Evolutionary conservation across 2,888 invertebrate genomes (phyloP).

Genomic region (Cactoblastis cactorum): DNA sequence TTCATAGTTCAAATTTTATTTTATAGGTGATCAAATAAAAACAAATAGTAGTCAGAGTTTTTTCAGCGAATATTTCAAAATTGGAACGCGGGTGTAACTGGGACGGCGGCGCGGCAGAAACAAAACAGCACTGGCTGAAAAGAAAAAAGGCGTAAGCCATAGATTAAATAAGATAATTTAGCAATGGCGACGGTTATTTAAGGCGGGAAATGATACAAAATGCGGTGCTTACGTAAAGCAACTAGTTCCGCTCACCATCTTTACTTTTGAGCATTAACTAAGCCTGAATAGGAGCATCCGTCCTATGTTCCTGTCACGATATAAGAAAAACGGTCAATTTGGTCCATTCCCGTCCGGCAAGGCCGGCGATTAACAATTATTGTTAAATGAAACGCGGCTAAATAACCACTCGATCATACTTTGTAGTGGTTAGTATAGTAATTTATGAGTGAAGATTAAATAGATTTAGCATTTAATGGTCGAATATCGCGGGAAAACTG

Average conservation of each 20-base stretch:
- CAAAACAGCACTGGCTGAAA: background rate
- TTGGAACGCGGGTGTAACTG: background rate
- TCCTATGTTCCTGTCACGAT: slow-evolving; percentile 52
- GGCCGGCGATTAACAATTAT: slow-evolving; percentile 11
- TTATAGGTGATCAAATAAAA: background rate
- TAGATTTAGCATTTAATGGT: background rate
- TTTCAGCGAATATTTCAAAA: background rate
- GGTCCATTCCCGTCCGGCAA: slow-evolving; percentile 3
- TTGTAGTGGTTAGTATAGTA: background rate
- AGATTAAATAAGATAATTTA: slow-evolving; percentile 8
- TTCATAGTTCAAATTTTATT: too few relatives aligned
- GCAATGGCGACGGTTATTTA: background rate
- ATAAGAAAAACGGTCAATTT: slow-evolving; percentile 18
- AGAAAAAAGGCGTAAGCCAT: background rate
- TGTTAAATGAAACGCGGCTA: slow-evolving; percentile 7
- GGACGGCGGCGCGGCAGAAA: background rate
- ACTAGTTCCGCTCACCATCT: slow-evolving; percentile 42
- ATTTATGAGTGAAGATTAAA: background rate
- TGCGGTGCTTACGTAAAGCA: slow-evolving; percentile 27
- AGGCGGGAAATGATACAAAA: slow-evolving; percentile 26
- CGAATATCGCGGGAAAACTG: background rate
- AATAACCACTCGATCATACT: slow-evolving; percentile 2
- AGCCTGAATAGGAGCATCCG: slow-evolving; percentile 56
- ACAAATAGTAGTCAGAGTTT: background rate
- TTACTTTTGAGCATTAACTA: slow-evolving; percentile 62